Conservation (phyloP, 2,113 vertebrate genomes). For the Anarrhichthys ocellatus region DNA sequence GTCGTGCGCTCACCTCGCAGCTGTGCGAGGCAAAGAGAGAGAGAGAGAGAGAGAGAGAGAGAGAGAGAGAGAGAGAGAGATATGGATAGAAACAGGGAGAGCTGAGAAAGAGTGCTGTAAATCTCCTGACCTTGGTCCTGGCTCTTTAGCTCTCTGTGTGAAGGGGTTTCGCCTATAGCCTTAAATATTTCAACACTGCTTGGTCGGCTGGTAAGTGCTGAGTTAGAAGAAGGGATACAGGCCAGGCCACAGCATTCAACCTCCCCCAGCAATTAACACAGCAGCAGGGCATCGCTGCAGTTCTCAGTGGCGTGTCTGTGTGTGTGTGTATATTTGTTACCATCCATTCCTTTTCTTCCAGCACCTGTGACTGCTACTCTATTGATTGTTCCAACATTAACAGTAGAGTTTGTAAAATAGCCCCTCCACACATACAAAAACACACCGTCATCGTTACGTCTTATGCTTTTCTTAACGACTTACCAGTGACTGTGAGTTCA, state of each 20-base stretch:
- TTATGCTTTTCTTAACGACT: slow-evolving; percentile 30
- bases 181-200: slow-evolving; percentile 77
- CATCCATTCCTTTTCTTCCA: slow-evolving; percentile 39
- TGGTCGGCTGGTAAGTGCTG: slow-evolving; percentile 73
- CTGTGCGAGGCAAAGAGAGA: slow-evolving; percentile 25
- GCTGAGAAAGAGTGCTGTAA: slow-evolving; percentile 42
- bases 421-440: background rate
- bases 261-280: slow-evolving; percentile 74
- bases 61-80: slow-evolving; percentile 23
- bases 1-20: slow-evolving; percentile 32
- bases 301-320: slow-evolving; percentile 48
- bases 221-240: slow-evolving; percentile 61
- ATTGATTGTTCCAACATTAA: slow-evolving; percentile 5
- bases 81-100: slow-evolving; percentile 39
- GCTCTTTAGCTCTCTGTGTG: slow-evolving; percentile 64
- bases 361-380: slow-evolving; percentile 5
- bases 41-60: slow-evolving; percentile 8
- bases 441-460: background rate
- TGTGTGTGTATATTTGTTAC: slow-evolving; percentile 36
- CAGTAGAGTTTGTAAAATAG: background rate
- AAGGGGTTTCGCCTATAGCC: slow-evolving; percentile 68
- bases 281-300: slow-evolving; percentile 67
- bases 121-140: slow-evolving; percentile 73
- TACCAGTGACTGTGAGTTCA: slow-evolving; percentile 94
- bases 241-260: slow-evolving; percentile 64